Conservation (phyloP, 2,113 vertebrate species). For the Excalfactoria chinensis region DNA sequence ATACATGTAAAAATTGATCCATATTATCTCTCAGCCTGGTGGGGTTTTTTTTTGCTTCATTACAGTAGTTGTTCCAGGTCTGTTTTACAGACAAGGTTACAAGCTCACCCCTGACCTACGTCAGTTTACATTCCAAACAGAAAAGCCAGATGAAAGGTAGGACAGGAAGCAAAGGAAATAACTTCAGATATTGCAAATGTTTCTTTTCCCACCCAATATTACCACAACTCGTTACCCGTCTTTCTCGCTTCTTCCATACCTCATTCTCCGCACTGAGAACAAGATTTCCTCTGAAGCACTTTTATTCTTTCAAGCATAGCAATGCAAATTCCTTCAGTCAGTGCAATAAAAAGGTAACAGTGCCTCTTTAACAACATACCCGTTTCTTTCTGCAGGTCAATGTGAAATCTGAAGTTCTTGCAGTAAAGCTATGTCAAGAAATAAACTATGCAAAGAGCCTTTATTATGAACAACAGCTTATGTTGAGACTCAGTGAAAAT, state of each 20-base stretch:
- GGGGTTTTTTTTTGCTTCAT: not conserved
- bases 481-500: constrained; percentile 89
- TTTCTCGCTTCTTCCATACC: not conserved
- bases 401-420: constrained; percentile 91
- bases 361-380: not conserved
- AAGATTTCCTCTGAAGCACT: not conserved
- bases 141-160: constrained; percentile 21
- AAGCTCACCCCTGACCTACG: constrained; percentile 34
- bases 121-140: constrained; percentile 53
- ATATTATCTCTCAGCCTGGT: not conserved
- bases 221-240: not conserved
- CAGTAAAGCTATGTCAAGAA: constrained; percentile 94
- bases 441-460: constrained; percentile 99
- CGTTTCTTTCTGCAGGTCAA: constrained; percentile 84
- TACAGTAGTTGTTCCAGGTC: not conserved
- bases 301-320: not conserved
- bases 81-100: constrained; percentile 1
- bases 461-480: constrained; percentile 98
- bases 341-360: not conserved
- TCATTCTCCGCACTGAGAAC: not conserved
- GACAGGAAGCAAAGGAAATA: not conserved
- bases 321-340: not conserved
- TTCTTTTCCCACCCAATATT: not conserved
- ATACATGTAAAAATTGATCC: not conserved
- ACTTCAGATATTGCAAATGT: not conserved